Evolutionary conservation across 1,140 invertebrate species (phyloP), one percentile per base, ranked within the genome.

Genomic region (Ostrea edulis): DNA sequence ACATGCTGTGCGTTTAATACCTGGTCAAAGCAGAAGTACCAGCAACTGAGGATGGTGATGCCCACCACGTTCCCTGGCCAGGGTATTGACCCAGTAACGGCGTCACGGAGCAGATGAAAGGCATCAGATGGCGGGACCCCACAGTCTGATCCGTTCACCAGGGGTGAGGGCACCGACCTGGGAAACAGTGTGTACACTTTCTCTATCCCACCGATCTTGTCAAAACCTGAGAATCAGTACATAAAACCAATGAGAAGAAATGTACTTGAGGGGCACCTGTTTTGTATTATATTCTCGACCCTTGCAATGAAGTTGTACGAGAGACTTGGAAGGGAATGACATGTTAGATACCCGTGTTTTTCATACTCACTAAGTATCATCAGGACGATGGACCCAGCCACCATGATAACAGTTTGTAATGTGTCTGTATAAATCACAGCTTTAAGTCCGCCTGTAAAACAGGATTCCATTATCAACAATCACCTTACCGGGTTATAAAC

Each of bases 1-100:
- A 1, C 35, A 44, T 44, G 35, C 35, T 44, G 35, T 77, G 8
- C 5, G 0, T 29, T 11, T 22, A 12, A 0, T 86, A 95, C 96
- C 94, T 96, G 96, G 91, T 96, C 96, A 9, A 96, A 96, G 88
- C 96, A 96, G 95, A 96, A 96, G 91, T 96, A 96, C 96, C 96
- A 96, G 65, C 95, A 93, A 44, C 95, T 94, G 8, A 95, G 95
- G 71, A 96, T 95, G 3, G 95, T 95, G 20, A 96, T 93, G 4
- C 96, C 96, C 86, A 96, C 94, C 11, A 96, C 89, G 86, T 96
- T 95, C 7, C 96, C 96, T 7, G 96, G 95, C 96, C 96, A 96
- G 1, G 96, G 96, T 35, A 96, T 91, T 84, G 94, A 91, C 86
- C 95, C 95, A 0, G 94, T 93, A 20, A 90, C 84, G 0, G 92